These are phyloP conservation scores for Lutjanus argentimaculatus DNA, from an alignment of 2,797 vertebrate species.

Conservation along the genomic window DNA sequence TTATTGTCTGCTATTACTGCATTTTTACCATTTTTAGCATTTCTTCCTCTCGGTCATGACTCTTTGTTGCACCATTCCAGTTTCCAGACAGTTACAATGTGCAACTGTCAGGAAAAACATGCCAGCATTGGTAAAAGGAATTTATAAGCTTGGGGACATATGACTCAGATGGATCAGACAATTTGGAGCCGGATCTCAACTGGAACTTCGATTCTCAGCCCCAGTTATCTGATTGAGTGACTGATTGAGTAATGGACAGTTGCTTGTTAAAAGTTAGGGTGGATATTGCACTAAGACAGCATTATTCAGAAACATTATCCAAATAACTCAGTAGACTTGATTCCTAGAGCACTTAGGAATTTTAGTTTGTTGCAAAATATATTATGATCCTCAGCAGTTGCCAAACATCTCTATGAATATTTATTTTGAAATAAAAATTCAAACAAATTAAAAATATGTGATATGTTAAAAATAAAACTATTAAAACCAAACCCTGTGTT, in stretches of 20 bases:
- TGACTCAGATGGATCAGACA: no score
- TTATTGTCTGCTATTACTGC: no score
- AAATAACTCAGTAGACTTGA: background rate
- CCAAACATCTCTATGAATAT: background rate
- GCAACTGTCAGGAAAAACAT: no score
- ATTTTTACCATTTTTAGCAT: no score
- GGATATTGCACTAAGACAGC: background rate
- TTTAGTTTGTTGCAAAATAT: background rate
- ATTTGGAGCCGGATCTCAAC: no score
- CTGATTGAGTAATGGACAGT: background rate
- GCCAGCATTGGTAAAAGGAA: no score
- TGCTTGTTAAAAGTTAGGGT: background rate
- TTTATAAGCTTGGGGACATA: no score
- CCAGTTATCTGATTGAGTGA: background rate
- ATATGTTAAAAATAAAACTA: background rate
- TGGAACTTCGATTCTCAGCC: no score
- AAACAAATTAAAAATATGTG: background rate
- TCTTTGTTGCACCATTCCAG: background rate
- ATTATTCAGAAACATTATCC: no score
- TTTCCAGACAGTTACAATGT: no score
- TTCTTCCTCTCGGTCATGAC: background rate
- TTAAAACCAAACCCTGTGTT: slow-evolving; percentile 3
- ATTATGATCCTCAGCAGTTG: background rate
- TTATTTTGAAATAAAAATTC: background rate
- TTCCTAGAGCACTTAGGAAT: background rate